Evolutionary conservation across 2,888 invertebrate genomes (phyloP).

Genomic region (Tetropium fuscum): DNA sequence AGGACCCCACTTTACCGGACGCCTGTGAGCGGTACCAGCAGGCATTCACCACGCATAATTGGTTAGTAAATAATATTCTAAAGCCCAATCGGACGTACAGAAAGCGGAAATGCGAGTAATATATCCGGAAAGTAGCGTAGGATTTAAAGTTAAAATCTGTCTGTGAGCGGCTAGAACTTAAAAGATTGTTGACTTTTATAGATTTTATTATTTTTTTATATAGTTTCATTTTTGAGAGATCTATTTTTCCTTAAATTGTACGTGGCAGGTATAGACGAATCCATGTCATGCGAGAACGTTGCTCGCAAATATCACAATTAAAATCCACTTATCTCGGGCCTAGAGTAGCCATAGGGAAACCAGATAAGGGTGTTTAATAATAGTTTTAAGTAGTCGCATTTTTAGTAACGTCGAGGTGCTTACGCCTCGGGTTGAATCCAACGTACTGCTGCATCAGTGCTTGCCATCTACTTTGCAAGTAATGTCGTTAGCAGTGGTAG

Average conservation of each 20-base stretch:
- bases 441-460: no score
- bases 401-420: constrained; percentile 12
- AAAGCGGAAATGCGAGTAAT: constrained; percentile 30
- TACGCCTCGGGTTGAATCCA: no score
- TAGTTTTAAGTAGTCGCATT: constrained; percentile 5
- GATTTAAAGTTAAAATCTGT: background rate
- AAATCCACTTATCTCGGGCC: no score
- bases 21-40: constrained; percentile 26
- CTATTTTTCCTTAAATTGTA: no score
- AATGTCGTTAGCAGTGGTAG: background rate
- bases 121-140: background rate
- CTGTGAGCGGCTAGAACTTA: background rate
- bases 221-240: no score
- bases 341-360: background rate
- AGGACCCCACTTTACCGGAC: constrained; percentile 28
- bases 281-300: no score
- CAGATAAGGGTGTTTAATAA: background rate
- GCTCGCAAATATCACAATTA: no score
- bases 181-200: no score
- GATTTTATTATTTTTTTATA: no score
- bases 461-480: no score
- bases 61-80: constrained; percentile 39
- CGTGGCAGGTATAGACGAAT: no score
- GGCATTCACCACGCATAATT: constrained; percentile 33
- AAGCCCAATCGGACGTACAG: constrained; percentile 28